Base-by-base conservation (phyloP, 2,797 vertebrate genomes). In the Neosilurus hyrtlii region DNA sequence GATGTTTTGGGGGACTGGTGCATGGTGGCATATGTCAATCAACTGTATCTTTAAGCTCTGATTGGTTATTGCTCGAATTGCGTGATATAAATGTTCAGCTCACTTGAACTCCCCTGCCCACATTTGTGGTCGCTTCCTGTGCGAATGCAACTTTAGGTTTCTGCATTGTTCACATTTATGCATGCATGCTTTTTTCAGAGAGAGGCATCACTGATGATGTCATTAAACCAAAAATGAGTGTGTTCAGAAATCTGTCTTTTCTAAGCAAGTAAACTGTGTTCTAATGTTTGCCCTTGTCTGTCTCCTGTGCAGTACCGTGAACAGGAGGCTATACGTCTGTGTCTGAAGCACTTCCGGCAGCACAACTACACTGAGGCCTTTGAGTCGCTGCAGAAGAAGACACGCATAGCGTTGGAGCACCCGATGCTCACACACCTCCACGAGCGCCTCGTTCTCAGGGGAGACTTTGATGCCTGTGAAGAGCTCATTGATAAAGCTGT, bases 331-430 rank as follows among this genome's bases (percentile, higher is more conserved):
- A 99, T 99, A 93, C 97, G 98, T 82, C 96, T 99, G 89, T 99
- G 98, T 92, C 94, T 99, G 84, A 99, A 99, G 92, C 98, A 99
- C 92, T 99, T 99, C 86, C 94, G 98, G 82, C 98, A 99, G 88
- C 98, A 99, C 92, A 99, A 99, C 95, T 99, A 99, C 94, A 99
- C 98, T 0, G 98, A 99, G 86, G 98, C 98, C 85, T 99, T 99
- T 16, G 98, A 99, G 91, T 99, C 98, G 0, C 92, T 99, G 92
- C 98, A 99, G 93, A 99, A 99, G 94, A 99, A 99, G 93, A 99
- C 98, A 0, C 96, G 93, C 89, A 99, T 99, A 84, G 97, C 97
- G 0, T 91, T 99, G 89, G 98, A 99, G 88, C 98, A 99, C 87
- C 98, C 97, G 2, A 97, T 99, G 97, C 87, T 99, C 89, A 99